Percentiles rank a stretch among this genome's conserved stretches.
Conservation (phyloP, 1,140 invertebrate genomes). For the Vanessa tameamea region DNA sequence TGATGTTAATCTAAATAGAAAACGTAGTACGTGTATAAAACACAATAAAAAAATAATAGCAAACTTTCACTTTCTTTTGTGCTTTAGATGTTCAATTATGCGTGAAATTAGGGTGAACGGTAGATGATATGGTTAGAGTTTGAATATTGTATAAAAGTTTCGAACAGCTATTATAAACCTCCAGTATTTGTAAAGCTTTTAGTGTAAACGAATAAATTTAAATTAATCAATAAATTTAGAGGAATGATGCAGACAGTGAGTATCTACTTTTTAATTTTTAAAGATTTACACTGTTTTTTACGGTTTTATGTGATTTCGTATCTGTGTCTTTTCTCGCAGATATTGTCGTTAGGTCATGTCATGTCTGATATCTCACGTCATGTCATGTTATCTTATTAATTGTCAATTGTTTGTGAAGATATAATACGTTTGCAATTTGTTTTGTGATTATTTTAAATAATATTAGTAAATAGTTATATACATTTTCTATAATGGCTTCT, state of each 20-base stretch:
- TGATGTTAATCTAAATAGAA: not conserved
- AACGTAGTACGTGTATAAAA: slow-evolving; percentile 32
- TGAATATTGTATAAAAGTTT: slow-evolving; percentile 34
- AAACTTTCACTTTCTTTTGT: slow-evolving; percentile 70
- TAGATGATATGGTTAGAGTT: slow-evolving; percentile 18
- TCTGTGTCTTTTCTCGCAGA: too few relatives aligned
- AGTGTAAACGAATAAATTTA: not conserved
- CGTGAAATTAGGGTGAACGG: slow-evolving; percentile 58
- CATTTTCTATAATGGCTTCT: slow-evolving; percentile 45
- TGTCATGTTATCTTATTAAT: not conserved
- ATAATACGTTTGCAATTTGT: not conserved
- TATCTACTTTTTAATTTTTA: not conserved
- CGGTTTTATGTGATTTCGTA: not conserved
- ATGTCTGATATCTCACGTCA: not conserved
- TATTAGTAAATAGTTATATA: not conserved
- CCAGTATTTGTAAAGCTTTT: slow-evolving; percentile 1
- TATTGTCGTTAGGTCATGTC: too few relatives aligned
- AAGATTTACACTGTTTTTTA: not conserved
- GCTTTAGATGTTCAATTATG: slow-evolving; percentile 50
- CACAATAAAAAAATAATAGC: slow-evolving; percentile 28
- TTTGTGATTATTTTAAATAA: not conserved
- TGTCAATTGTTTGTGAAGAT: not conserved
- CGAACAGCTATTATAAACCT: not conserved
- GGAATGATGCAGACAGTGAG: not conserved
- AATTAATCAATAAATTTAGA: not conserved